A percentile compares a stretch with the other conserved stretches of the same genome.
Evolutionary conservation across 2,888 invertebrate genomes (phyloP).

Genomic region (Plebejus melissa): DNA sequence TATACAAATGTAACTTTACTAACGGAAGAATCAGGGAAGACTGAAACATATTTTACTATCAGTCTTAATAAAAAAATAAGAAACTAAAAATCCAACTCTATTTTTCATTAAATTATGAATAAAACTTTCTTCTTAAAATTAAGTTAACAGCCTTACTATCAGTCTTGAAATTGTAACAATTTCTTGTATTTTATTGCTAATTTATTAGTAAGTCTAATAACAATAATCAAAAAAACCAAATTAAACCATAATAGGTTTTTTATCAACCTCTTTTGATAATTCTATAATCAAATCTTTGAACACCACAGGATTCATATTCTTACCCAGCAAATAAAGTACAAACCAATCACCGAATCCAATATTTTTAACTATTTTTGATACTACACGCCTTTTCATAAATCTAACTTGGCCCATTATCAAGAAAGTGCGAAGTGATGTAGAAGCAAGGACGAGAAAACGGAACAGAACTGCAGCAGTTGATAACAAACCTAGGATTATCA

Average conservation of each 20-base stretch:
- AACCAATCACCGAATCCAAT: slow-evolving; percentile 88
- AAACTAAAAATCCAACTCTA: not conserved
- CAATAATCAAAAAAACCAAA: slow-evolving; percentile 23
- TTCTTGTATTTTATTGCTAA: not conserved
- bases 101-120: not conserved
- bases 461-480: slow-evolving; percentile 83
- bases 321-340: slow-evolving; percentile 85
- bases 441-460: slow-evolving; percentile 77
- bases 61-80: not conserved
- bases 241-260: slow-evolving; percentile 54
- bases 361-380: slow-evolving; percentile 72
- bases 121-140: slow-evolving; percentile 19
- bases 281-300: slow-evolving; percentile 82
- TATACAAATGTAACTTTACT: not conserved
- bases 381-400: slow-evolving; percentile 69
- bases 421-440: slow-evolving; percentile 78
- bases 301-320: slow-evolving; percentile 85
- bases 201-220: not conserved
- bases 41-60: not conserved
- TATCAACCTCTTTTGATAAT: slow-evolving; percentile 63
- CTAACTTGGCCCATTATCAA: slow-evolving; percentile 81
- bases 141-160: slow-evolving; percentile 1
- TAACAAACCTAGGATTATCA: slow-evolving; percentile 80
- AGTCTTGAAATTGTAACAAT: not conserved
- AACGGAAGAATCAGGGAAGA: not conserved